A percentile compares a stretch with the other conserved stretches of the same genome.
phyloP scores from a whole-genome alignment of 2,113 vertebrate species.

The Daubentonia madagascariensis region DNA sequence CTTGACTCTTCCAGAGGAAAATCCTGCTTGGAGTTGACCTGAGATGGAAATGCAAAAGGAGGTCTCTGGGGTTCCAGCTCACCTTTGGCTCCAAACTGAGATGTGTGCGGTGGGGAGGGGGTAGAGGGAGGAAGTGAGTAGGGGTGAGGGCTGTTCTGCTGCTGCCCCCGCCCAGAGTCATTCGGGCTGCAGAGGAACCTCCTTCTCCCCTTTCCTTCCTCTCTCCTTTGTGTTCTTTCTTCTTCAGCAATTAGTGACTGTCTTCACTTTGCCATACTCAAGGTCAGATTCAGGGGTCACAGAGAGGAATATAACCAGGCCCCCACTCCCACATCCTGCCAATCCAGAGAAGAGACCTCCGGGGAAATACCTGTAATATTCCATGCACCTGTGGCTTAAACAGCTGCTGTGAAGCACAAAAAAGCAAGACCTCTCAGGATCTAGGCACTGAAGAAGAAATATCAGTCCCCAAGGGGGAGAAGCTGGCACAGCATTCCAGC shows the following conservation, averaged over 20 bases:
- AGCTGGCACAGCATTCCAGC: neutral
- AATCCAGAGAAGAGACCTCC: neutral
- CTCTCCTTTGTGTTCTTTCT: neutral
- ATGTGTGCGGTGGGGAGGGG: neutral
- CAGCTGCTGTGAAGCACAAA: neutral
- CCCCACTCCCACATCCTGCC: neutral
- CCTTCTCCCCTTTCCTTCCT: neutral
- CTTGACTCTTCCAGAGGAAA: neutral
- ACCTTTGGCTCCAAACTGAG: neutral
- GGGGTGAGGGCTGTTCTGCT: neutral
- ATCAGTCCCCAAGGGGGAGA: neutral
- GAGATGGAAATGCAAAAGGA: neutral
- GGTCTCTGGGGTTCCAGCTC: neutral
- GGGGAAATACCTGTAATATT: neutral
- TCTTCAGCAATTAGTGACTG: neutral
- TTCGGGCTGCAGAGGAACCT: no score
- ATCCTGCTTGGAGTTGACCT: neutral
- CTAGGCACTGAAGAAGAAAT: neutral
- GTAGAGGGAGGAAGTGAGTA: rapidly evolving
- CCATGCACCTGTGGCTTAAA: neutral
- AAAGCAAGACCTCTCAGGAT: neutral
- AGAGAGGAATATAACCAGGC: neutral
- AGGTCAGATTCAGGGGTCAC: neutral
- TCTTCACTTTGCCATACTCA: neutral
- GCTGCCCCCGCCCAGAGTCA: no score